Evolutionary conservation across 2,888 invertebrate species (phyloP), one percentile per base, ranked within the genome.

Genomic region (Mactromeris polynyma): DNA sequence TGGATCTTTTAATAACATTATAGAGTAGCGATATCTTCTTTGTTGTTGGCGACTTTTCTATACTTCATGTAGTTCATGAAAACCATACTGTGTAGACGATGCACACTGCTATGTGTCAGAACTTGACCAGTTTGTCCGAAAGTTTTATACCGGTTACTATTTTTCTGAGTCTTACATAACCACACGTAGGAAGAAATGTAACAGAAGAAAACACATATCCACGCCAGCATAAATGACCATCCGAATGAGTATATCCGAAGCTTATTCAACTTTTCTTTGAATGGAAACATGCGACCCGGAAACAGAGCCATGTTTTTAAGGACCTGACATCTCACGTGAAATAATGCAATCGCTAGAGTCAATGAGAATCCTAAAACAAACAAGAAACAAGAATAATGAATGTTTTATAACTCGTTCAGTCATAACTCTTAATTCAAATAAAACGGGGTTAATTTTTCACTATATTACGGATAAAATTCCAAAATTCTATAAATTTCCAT

Each of bases 211-310:
- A 95, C 95, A 84, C 96, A 95, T 40, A 95, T 95, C 96, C 96
- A 96, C n/a, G 96, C 95, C 3, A 96, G 89, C 4, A 93, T 93
- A 89, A 96, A 96, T 1, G 95, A 95, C 96, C 96, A 96, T 38
- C 95, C 95, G 89, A 94, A 95, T 69, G 91, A 89, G 79, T 95
- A 93, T 17, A 89, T 91, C 38, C 94, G 90, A 33, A 92, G 85
- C 14, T 91, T 92, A 51, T 94, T 90, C 46, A 95, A 85, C 14
- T 93, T 80, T 36, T 94, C 89, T 86, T 94, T 95, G 90, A 94
- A 93, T 11, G 95, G 95, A 38, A 95, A 79, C 9, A 92, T 89
- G 31, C 94, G 88, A 11, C 93, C 94, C 0, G 92, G 91, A 36
- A 95, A 87, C 14, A 95, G 86, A 82, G 94, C 94, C 58, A 94